phyloP scores from a whole-genome alignment of 1,140 invertebrate species.

The Belonocnema kinseyi region DNA sequence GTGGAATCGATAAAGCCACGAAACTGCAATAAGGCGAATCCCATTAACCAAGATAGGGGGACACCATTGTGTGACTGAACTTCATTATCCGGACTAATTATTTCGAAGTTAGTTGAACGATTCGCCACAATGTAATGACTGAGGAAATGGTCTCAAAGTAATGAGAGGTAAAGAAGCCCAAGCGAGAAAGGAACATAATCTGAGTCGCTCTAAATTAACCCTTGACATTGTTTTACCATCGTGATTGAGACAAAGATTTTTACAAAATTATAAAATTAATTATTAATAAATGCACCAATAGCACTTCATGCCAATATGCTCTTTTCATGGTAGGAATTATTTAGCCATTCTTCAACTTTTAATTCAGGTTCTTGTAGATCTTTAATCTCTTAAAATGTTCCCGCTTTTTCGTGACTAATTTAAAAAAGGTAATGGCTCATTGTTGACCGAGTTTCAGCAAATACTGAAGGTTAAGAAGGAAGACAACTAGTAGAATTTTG shows the following conservation, averaged over 20 bases:
- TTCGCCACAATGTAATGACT: slow-evolving; percentile 70
- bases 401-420: too few species aligned
- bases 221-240: slow-evolving; percentile 15
- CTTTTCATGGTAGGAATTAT: neutral
- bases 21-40: slow-evolving; percentile 62
- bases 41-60: slow-evolving; percentile 60
- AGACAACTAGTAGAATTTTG: slow-evolving; percentile 47
- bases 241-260: slow-evolving; percentile 43
- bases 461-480: slow-evolving; percentile 39
- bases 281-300: neutral
- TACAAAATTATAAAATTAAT: neutral
- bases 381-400: too few species aligned
- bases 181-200: slow-evolving; percentile 51
- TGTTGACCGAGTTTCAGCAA: slow-evolving; percentile 39
- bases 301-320: neutral
- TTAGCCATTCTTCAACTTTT: too few species aligned
- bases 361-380: too few species aligned
- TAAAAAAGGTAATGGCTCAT: too few species aligned
- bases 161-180: slow-evolving; percentile 35
- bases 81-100: slow-evolving; percentile 74
- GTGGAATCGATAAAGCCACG: slow-evolving; percentile 63
- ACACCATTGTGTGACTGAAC: slow-evolving; percentile 65
- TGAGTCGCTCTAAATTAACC: slow-evolving; percentile 38
- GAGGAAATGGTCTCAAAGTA: slow-evolving; percentile 63
- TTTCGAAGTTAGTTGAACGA: slow-evolving; percentile 73